A percentile compares a stretch with the other conserved stretches of the same genome.
phyloP scores from a whole-genome alignment of 2,888 invertebrate genomes.

The Pandemis cinnamomeana region DNA sequence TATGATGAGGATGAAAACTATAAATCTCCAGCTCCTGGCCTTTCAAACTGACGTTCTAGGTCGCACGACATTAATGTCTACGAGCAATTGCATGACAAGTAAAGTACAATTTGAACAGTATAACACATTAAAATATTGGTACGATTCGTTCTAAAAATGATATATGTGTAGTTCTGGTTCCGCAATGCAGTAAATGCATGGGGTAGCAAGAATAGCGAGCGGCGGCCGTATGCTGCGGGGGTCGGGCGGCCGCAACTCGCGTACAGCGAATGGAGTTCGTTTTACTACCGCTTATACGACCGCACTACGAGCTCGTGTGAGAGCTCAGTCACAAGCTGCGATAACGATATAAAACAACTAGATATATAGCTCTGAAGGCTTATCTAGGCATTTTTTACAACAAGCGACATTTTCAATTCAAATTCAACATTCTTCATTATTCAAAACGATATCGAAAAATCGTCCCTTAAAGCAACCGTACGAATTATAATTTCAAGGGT shows the following conservation, averaged over 20 bases:
- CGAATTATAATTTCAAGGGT: slow-evolving; percentile 3
- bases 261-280: slow-evolving; percentile 31
- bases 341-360: slow-evolving; percentile 24
- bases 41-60: slow-evolving; percentile 46
- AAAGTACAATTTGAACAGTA: slow-evolving; percentile 72
- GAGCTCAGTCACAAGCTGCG: slow-evolving; percentile 6
- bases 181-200: slow-evolving; percentile 81
- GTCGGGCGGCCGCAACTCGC: slow-evolving; percentile 26
- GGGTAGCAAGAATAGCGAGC: slow-evolving; percentile 57
- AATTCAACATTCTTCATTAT: not conserved
- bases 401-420: not conserved
- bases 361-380: not conserved
- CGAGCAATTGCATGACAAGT: slow-evolving; percentile 61
- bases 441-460: not conserved
- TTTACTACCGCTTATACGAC: slow-evolving; percentile 39
- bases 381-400: not conserved
- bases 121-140: slow-evolving; percentile 63
- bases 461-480: not conserved
- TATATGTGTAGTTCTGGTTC: slow-evolving; percentile 71
- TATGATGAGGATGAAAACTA: not conserved
- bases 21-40: not conserved
- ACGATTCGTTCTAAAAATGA: slow-evolving; percentile 77
- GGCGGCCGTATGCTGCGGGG: slow-evolving; percentile 26
- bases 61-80: slow-evolving; percentile 63
- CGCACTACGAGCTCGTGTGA: slow-evolving; percentile 17